phyloP scores from a whole-genome alignment of 1,140 invertebrate species.

The Saxidomus purpurata region DNA sequence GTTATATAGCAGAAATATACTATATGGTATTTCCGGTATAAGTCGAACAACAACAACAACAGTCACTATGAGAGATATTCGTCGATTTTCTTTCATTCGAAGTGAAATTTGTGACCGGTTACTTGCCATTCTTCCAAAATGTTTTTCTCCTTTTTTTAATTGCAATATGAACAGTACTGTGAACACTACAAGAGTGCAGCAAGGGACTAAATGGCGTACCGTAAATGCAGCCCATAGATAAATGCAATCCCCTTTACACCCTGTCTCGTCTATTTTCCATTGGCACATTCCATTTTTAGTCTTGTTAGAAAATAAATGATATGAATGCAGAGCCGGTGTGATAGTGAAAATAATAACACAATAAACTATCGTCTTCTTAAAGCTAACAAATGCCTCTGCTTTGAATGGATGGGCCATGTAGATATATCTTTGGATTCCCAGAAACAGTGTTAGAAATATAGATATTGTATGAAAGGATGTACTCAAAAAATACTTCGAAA shows the following conservation, averaged over 20 bases:
- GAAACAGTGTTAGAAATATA: constrained; percentile 50
- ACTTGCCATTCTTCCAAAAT: not conserved
- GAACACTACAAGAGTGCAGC: not conserved
- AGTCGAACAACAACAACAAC: constrained; percentile 30
- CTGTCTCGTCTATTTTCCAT: not conserved
- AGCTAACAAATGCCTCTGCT: not conserved
- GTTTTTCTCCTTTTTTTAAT: not conserved
- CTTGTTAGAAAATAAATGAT: not conserved
- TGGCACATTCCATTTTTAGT: not conserved
- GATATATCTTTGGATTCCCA: constrained; percentile 50
- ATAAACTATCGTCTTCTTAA: not conserved
- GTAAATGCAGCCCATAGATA: not conserved
- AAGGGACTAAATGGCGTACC: not conserved
- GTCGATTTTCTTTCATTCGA: not conserved
- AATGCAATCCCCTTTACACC: not conserved
- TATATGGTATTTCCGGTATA: constrained; percentile 56
- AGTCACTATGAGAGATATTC: constrained; percentile 26
- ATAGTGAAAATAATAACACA: not conserved
- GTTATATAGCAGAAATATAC: constrained; percentile 6
- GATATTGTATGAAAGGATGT: constrained; percentile 49
- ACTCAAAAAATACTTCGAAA: constrained; percentile 52
- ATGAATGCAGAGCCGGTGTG: not conserved
- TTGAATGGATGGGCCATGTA: not conserved
- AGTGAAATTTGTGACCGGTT: not conserved
- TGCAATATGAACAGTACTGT: not conserved